Percentiles rank a stretch among this genome's conserved stretches.
Evolutionary conservation across 2,797 vertebrate species (phyloP).

Genomic region (Smutsia temminckii): DNA sequence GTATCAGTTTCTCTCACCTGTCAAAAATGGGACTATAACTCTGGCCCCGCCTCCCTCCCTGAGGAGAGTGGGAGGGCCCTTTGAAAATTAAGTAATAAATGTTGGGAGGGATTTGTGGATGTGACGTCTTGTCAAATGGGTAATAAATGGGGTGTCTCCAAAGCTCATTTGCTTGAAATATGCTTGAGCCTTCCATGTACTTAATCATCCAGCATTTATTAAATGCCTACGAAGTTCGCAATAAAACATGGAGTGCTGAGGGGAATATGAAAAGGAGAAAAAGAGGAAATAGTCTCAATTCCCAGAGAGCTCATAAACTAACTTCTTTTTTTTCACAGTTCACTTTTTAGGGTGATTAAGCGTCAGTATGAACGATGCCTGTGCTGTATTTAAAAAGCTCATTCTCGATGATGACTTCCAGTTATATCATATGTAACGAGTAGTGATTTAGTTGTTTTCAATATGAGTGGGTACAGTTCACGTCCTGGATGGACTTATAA

Average conservation of each 20-base stretch:
- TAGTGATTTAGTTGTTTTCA: not conserved
- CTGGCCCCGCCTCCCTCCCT: constrained; percentile 38
- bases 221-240: constrained; percentile 68
- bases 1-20: constrained; percentile 67
- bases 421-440: not conserved
- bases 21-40: constrained; percentile 54
- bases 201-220: constrained; percentile 73
- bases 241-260: constrained; percentile 36
- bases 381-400: constrained; percentile 5
- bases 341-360: constrained; percentile 62
- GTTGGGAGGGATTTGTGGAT: constrained; percentile 68
- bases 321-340: constrained; percentile 39
- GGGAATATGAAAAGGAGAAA: constrained; percentile 10
- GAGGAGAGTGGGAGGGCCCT: constrained; percentile 31
- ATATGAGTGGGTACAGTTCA: not conserved
- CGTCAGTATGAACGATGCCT: not conserved
- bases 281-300: constrained; percentile 56
- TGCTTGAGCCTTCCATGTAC: constrained; percentile 59
- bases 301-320: constrained; percentile 52
- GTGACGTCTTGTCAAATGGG: constrained; percentile 62
- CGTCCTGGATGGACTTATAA: not conserved
- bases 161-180: constrained; percentile 63
- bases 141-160: constrained; percentile 72
- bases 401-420: not conserved
- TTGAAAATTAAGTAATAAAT: constrained; percentile 73